Conservation (phyloP, 2,888 invertebrate genomes). For the Xestia c-nigrum region DNA sequence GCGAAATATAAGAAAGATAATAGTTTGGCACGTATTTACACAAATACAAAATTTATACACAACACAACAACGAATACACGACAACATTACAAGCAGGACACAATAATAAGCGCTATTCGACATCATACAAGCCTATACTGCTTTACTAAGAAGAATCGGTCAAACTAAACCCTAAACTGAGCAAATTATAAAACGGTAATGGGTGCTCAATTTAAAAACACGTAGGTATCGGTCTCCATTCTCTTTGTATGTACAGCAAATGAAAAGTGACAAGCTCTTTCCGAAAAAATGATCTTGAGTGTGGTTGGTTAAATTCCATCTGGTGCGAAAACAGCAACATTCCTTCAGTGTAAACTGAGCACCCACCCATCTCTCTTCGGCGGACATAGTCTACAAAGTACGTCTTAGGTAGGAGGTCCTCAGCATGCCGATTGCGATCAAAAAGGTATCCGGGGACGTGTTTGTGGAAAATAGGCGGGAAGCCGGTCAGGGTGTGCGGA, state of each 20-base stretch:
- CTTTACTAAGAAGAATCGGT: slow-evolving; percentile 61
- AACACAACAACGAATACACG: slow-evolving; percentile 60
- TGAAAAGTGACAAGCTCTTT: slow-evolving; percentile 72
- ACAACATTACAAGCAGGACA: slow-evolving; percentile 62
- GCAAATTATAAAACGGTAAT: slow-evolving; percentile 80
- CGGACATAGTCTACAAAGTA: slow-evolving; percentile 90
- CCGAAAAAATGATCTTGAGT: slow-evolving; percentile 42
- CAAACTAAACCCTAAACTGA: slow-evolving; percentile 72
- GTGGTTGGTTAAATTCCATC: slow-evolving; percentile 54
- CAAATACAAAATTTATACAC: slow-evolving; percentile 44
- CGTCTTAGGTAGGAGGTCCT: slow-evolving; percentile 88
- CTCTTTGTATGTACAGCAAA: slow-evolving; percentile 75
- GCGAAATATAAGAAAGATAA: slow-evolving; percentile 41
- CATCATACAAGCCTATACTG: slow-evolving; percentile 54
- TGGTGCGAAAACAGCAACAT: slow-evolving; percentile 76
- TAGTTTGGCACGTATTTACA: slow-evolving; percentile 44
- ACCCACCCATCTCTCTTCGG: slow-evolving; percentile 89
- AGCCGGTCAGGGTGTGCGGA: slow-evolving; percentile 85
- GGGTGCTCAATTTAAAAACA: slow-evolving; percentile 88
- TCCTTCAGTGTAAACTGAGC: slow-evolving; percentile 88
- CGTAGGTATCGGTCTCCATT: slow-evolving; percentile 83
- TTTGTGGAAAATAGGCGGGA: slow-evolving; percentile 87
- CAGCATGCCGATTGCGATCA: slow-evolving; percentile 85
- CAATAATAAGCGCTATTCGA: slow-evolving; percentile 61
- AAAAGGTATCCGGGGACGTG: slow-evolving; percentile 88